Evolutionary conservation across 2,797 vertebrate genomes (phyloP), one percentile per base, ranked within the genome.

Genomic region (Threskiornis aethiopicus): DNA sequence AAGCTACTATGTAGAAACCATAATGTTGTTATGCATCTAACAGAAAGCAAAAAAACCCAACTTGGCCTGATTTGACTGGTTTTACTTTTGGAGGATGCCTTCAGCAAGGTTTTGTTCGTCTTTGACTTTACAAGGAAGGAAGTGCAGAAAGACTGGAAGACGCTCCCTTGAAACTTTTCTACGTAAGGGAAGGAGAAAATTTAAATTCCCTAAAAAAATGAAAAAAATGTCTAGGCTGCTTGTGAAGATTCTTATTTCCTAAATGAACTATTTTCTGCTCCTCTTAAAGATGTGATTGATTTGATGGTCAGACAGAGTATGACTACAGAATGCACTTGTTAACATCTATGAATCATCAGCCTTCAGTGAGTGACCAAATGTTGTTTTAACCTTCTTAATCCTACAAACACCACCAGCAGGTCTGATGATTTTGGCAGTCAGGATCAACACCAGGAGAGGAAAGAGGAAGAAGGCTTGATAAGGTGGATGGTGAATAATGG

Each of bases 321-420:
- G 25, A 49, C 31, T 87, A 21, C 22, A 65, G 57, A 64, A 57
- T 19, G 26, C 25, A 17, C 44, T 86, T 78, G 59, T 42, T 58
- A 84, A 41, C 33, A 91, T 62, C 75, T 46, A 20, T 46, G 52
- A 87, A 72, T 55, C 42, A 64, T 19, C 55, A 58, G n/a, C 49
- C 55, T 73, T 64, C 69, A 59, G 35, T 17, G 47, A 67, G 69
- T 28, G 65, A 80, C 62, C 47, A 82, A 73, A 67, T 29, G 51
- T 51, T 78, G 81, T 49, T 55, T 96, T 86, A 91, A 93, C 72
- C 66, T 84, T 65, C 73, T 57, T 58, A 86, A 94, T 59, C 82
- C 72, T 31, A 49, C 67, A 93, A 46, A 62, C 21, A 19, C 22
- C 61, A 89, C 16, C 31, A 89, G 66, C 69, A 41, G 75, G 19